Evolutionary conservation across 1,140 invertebrate genomes (phyloP), one percentile per base, ranked within the genome.

Genomic region (Lasioglossum albipes): DNA sequence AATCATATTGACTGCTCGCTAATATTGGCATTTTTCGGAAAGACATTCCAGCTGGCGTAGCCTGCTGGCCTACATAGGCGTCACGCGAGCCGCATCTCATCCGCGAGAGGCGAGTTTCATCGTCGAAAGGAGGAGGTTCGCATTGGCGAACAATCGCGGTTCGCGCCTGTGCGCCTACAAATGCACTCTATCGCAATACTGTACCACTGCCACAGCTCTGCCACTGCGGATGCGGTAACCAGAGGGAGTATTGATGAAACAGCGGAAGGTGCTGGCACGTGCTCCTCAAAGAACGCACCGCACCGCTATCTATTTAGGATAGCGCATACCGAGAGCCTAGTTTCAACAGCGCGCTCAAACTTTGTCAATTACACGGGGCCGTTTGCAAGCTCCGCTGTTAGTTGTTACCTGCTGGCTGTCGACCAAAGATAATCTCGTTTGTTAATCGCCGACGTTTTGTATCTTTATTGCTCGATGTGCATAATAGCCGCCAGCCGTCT

Each of bases 191-290:
- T 41, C 49, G 45, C 45, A 9, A 49, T 3, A 12, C 45, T 49
- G 45, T 12, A 5, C 36, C 36, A 5, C 36, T 36, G 36, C 36
- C 36, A 36, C 5, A 36, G 36, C 64, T 62, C 41, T 74, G 52
- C 70, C 81, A 77, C 54, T 78, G 80, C 72, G 79, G 73, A 86
- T 81, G 74, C 62, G 85, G 84, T 86, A 77, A 87, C 85, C 57
- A 86, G 54, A 79, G 77, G 57, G 67, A 71, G 66, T 86, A 87
- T 86, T 57, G 85, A 87, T 69, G 86, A 87, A 87, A 87, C 86
- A 85, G 78, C 45, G 31, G 27, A 36, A 82, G 45, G 68, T 67
- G 42, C 54, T 62, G 41, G 65, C 61, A 72, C 62, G 49, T 20
- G 36, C 10, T 78, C 49, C 62, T 42, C 27, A 82, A 67, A 52